Percentiles rank a stretch among this genome's conserved stretches.
These are phyloP conservation scores for Drosophila sproati DNA, from an alignment of 1,140 invertebrate species.

Conservation along the genomic window DNA sequence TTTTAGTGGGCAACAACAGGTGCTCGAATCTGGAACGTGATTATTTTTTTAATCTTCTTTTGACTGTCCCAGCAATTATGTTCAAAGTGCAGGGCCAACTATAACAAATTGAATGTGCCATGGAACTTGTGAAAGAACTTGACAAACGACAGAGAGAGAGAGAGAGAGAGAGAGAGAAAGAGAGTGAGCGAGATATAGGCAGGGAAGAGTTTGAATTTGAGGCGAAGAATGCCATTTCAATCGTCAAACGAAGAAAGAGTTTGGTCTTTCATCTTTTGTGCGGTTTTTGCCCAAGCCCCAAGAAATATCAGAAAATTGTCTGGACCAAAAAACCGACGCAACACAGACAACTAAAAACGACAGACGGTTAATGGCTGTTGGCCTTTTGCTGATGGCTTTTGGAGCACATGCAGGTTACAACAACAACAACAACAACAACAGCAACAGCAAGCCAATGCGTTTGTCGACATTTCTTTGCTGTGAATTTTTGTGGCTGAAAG, in stretches of 20 bases:
- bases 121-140: conserved; percentile 38
- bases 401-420: conserved; percentile 36
- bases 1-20: conserved; percentile 54
- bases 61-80: conserved; percentile 27
- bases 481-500: conserved; percentile 61
- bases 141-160: conserved; percentile 22
- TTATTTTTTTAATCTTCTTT: neutral
- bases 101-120: conserved; percentile 67
- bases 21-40: conserved; percentile 77
- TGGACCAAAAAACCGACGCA: conserved; percentile 9
- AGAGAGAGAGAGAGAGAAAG: conserved; percentile 20
- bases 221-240: conserved; percentile 22
- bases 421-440: conserved; percentile 27
- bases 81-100: conserved; percentile 25
- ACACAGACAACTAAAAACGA: neutral
- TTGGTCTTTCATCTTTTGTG: conserved; percentile 69
- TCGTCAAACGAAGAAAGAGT: conserved; percentile 34
- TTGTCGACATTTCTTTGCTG: conserved; percentile 43
- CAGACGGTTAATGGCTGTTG: conserved; percentile 7
- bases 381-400: conserved; percentile 31
- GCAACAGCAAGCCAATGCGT: conserved; percentile 22
- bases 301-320: conserved; percentile 21
- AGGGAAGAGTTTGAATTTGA: neutral
- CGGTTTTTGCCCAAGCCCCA: conserved; percentile 34
- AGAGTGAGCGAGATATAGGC: no score